phyloP scores from a whole-genome alignment of 2,888 invertebrate species.

The Drosophila sordidapex region DNA sequence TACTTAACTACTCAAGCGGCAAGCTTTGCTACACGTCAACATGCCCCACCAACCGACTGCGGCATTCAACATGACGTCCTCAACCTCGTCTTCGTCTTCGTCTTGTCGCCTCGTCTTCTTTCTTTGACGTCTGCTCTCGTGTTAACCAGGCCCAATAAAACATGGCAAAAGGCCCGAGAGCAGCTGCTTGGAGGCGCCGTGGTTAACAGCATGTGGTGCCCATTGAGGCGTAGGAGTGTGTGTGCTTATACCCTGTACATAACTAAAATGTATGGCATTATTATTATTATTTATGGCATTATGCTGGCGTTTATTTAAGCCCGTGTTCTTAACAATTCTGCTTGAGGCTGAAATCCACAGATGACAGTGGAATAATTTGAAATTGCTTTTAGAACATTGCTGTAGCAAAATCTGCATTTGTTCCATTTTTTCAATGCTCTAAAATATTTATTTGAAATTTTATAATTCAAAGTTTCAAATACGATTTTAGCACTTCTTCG shows the following conservation, averaged over 20 bases:
- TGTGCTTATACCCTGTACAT: constrained; percentile 8
- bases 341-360: not conserved
- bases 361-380: not conserved
- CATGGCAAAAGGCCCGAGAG: constrained; percentile 43
- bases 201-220: constrained; percentile 17
- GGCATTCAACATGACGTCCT: constrained; percentile 50
- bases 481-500: not conserved
- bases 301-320: not conserved
- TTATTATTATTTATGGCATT: not conserved
- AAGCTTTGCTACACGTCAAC: constrained; percentile 24
- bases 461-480: not conserved
- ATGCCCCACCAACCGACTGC: constrained; percentile 16
- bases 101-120: not conserved
- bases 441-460: not conserved
- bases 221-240: not conserved
- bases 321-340: not conserved
- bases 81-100: not conserved
- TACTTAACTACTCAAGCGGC: constrained; percentile 47
- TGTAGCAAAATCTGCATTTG: not conserved
- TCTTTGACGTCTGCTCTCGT: constrained; percentile 15
- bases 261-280: not conserved
- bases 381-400: not conserved
- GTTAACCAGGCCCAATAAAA: constrained; percentile 66
- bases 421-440: not conserved
- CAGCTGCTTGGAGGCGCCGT: constrained; percentile 37